Evolutionary conservation across 2,888 invertebrate species (phyloP).

Genomic region (Emmelina monodactyla): DNA sequence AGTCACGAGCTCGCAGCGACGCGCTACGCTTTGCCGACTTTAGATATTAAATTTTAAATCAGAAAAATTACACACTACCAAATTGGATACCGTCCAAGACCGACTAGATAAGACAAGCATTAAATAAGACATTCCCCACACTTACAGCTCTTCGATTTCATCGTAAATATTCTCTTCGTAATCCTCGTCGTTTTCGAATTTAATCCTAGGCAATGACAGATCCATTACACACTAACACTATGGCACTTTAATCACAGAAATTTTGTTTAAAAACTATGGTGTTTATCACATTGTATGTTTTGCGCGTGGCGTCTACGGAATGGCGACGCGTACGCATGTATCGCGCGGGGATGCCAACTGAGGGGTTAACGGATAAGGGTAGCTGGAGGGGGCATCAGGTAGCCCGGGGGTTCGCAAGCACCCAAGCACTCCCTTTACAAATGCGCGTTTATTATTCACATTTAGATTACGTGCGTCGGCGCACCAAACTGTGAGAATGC

Average conservation of each 20-base stretch:
- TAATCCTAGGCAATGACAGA: constrained; percentile 44
- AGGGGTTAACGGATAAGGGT: not conserved
- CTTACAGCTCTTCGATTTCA: constrained; percentile 20
- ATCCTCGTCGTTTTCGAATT: constrained; percentile 39
- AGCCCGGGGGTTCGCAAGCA: constrained; percentile 32
- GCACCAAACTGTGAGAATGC: too few relatives aligned
- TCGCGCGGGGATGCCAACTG: not conserved
- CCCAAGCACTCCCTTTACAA: too few relatives aligned
- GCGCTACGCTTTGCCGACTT: too few relatives aligned
- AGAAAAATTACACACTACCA: too few relatives aligned
- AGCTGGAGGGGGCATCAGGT: not conserved
- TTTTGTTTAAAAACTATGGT: constrained; percentile 9
- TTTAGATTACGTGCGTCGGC: too few relatives aligned
- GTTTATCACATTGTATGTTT: not conserved
- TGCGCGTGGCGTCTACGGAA: not conserved
- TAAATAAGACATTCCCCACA: too few relatives aligned
- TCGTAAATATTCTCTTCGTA: constrained; percentile 25
- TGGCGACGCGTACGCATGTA: constrained; percentile 3
- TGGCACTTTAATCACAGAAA: constrained; percentile 17
- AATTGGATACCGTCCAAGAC: too few relatives aligned
- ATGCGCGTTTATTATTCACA: too few relatives aligned
- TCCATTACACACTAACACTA: constrained; percentile 31
- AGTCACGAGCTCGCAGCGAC: too few relatives aligned
- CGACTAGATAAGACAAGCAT: too few relatives aligned
- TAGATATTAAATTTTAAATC: too few relatives aligned